A percentile compares a stretch with the other conserved stretches of the same genome.
phyloP scores from a whole-genome alignment of 2,113 vertebrate genomes.

The Ochotona princeps region DNA sequence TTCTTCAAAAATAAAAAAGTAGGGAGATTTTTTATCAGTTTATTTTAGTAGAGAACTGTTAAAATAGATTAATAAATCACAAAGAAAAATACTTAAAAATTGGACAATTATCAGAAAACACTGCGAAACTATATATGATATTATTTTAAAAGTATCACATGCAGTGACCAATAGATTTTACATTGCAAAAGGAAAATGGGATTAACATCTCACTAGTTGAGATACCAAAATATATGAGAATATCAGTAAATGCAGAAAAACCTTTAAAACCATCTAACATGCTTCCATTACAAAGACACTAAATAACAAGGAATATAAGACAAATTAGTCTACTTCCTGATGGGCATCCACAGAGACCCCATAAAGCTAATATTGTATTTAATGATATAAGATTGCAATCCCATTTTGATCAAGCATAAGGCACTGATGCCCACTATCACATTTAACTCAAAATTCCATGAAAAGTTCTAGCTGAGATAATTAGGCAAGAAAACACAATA shows the following conservation, averaged over 20 bases:
- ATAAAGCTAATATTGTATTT: neutral
- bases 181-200: neutral
- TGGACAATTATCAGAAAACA: neutral
- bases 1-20: neutral
- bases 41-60: too few relatives aligned
- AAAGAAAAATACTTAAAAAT: too few relatives aligned
- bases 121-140: neutral
- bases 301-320: neutral
- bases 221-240: neutral
- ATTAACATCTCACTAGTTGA: neutral
- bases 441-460: neutral
- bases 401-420: neutral
- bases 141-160: neutral
- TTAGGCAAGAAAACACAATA: neutral
- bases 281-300: neutral
- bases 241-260: neutral
- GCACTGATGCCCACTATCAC: neutral
- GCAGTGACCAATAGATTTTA: neutral
- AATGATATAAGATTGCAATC: neutral
- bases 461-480: neutral
- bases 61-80: neutral
- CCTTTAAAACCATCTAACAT: neutral
- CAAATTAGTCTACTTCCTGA: neutral
- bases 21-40: neutral
- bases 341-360: neutral